Evolutionary conservation across 2,797 vertebrate species (phyloP).

Genomic region (Muscicapa striata): DNA sequence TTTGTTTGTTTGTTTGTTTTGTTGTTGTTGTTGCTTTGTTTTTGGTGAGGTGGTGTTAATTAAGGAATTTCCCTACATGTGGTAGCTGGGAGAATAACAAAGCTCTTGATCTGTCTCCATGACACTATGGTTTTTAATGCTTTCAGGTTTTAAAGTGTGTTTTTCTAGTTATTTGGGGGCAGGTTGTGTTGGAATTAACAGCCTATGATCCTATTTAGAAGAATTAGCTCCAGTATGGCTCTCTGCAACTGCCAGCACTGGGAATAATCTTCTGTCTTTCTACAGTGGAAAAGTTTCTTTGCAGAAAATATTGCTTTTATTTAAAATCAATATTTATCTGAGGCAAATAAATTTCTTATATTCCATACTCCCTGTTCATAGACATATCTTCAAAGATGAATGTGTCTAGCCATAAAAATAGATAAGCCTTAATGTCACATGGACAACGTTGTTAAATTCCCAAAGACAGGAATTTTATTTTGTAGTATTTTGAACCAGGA

Average conservation of each 20-base stretch:
- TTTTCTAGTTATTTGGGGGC: background rate
- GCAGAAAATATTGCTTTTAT: background rate
- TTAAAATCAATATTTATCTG: slow-evolving; percentile 1
- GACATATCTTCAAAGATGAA: background rate
- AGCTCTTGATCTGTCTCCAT: background rate
- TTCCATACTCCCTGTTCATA: background rate
- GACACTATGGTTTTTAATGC: background rate
- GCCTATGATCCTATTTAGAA: background rate
- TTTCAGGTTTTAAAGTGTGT: background rate
- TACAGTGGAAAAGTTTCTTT: background rate
- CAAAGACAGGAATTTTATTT: background rate
- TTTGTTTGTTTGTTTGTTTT: background rate
- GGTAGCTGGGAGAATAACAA: background rate
- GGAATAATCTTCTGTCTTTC: background rate
- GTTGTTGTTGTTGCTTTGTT: too few relatives aligned
- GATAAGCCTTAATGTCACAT: background rate
- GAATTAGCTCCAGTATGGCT: background rate
- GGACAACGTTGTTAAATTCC: background rate
- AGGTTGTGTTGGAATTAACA: background rate
- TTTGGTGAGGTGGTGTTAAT: background rate
- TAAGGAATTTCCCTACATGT: background rate
- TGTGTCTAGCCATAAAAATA: background rate
- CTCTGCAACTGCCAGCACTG: background rate
- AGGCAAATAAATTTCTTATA: background rate
- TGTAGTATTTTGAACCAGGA: slow-evolving; percentile 1